Evolutionary conservation across 2,888 invertebrate species (phyloP).

Genomic region (Neoitamus cyanurus): DNA sequence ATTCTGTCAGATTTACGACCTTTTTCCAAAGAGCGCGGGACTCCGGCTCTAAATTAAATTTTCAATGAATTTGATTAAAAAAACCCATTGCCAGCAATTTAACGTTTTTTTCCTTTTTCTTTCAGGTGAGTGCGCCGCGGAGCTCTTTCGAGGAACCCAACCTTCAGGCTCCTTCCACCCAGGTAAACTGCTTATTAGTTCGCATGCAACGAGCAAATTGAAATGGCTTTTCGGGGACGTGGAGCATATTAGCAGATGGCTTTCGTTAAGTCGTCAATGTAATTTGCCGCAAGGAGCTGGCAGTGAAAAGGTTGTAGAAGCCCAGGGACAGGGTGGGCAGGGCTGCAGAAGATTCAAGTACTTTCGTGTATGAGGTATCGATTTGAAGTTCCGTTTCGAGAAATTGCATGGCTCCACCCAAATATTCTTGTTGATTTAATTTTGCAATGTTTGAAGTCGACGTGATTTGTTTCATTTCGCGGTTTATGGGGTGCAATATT

Average conservation of each 20-base stretch:
- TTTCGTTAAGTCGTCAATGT: neutral
- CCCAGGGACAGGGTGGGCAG: no score
- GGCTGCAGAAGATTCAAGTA: no score
- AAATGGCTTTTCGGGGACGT: neutral
- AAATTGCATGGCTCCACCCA: no score
- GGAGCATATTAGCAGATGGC: neutral
- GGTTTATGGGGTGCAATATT: no score
- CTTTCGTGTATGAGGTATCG: no score
- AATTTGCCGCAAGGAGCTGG: neutral
- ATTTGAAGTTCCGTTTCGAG: no score
- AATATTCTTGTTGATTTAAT: no score
- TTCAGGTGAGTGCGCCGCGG: constrained; percentile 10
- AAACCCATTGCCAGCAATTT: neutral
- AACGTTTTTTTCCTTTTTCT: neutral
- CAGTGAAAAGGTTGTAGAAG: neutral
- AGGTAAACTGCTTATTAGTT: constrained; percentile 8
- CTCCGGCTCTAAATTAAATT: neutral
- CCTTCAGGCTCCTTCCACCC: neutral
- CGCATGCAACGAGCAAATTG: neutral
- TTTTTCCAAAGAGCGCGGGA: neutral
- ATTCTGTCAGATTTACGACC: neutral
- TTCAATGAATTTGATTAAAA: constrained; percentile 2
- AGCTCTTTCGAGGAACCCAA: neutral
- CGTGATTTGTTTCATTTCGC: no score
- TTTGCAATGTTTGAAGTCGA: no score